Base-by-base conservation (phyloP, 2,888 invertebrate genomes). In the Nemapogon koenigi region DNA sequence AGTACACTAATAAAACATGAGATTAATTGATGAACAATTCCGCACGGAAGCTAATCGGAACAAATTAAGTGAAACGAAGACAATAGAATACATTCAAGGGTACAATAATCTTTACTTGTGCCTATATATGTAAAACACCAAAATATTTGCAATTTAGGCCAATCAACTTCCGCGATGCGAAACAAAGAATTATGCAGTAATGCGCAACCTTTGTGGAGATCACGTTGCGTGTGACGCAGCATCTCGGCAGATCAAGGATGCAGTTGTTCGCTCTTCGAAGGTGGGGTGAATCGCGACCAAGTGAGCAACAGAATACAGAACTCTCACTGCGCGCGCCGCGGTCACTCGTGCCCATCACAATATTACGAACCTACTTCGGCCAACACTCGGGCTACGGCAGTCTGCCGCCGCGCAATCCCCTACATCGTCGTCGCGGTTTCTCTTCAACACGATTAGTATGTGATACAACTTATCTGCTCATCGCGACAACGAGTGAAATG, bases 261-360 rank as follows among this genome's bases (percentile, higher is more conserved):
- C 31, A 31, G 16, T 57, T 54, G 53, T 16, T 7, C 55, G 33
- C 38, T 38, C 46, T 43, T 44, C 43, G 45, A 40, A 33, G 44
- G 49, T 43, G 43, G 16, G 31, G 2, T 10, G 6, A 22, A 7
- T 6, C 31, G 33, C 19, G 33, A 33, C 33, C 19, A 19, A 11
- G 31, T n/a, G 15, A 31, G 16, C 16, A 31, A 8, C 31, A 31
- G 30, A 13, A 53, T 16, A 51, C 70, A 73, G 59, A 73, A 71
- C 75, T 73, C 65, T 72, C 69, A 66, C 69, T 75, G 76, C 75
- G 72, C 76, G 75, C 75, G 72, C 65, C 66, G 73, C 60, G 72
- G 59, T 57, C 60, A 68, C 68, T 70, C 59, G 73, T 67, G 61
- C 19, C 8, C 16, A 4, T 19, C n/a, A 8, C 31, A 16, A 31